Percentiles rank a stretch among this genome's conserved stretches.
Evolutionary conservation across 2,113 vertebrate species (phyloP).

Genomic region (Gnathonemus echidnorhynchus): DNA sequence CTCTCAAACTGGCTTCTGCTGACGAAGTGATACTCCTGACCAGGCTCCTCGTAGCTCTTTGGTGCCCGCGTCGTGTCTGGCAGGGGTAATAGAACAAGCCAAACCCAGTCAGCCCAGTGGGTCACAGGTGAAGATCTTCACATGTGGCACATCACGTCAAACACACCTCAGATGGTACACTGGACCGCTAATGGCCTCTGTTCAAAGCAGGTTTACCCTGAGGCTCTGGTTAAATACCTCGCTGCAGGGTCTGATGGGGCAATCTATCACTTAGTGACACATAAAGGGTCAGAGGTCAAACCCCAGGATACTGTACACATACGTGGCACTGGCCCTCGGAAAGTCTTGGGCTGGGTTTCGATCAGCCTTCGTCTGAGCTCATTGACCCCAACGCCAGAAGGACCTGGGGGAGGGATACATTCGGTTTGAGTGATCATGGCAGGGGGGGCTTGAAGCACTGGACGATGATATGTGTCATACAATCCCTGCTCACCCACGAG

Average conservation of each 20-base stretch:
- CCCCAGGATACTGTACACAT: slow-evolving; percentile 44
- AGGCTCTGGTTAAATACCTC: neutral
- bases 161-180: neutral
- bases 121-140: neutral
- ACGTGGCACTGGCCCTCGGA: slow-evolving; percentile 81
- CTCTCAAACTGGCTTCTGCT: slow-evolving; percentile 81
- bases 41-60: slow-evolving; percentile 80
- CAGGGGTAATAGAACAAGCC: slow-evolving; percentile 12
- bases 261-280: neutral
- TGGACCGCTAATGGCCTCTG: neutral
- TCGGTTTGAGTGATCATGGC: neutral
- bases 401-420: slow-evolving; percentile 59
- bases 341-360: slow-evolving; percentile 66
- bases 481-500: slow-evolving; percentile 69
- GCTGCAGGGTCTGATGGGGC: neutral
- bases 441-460: neutral
- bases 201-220: neutral
- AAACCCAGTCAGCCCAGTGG: neutral
- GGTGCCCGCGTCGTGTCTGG: slow-evolving; percentile 82
- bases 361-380: slow-evolving; percentile 80
- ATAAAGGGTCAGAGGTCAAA: neutral
- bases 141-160: neutral
- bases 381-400: slow-evolving; percentile 86
- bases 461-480: neutral
- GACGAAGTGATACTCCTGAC: slow-evolving; percentile 88